These are phyloP conservation scores for Psococerastis gibbosa DNA, from an alignment of 2,888 invertebrate species.

Conservation along the genomic window DNA sequence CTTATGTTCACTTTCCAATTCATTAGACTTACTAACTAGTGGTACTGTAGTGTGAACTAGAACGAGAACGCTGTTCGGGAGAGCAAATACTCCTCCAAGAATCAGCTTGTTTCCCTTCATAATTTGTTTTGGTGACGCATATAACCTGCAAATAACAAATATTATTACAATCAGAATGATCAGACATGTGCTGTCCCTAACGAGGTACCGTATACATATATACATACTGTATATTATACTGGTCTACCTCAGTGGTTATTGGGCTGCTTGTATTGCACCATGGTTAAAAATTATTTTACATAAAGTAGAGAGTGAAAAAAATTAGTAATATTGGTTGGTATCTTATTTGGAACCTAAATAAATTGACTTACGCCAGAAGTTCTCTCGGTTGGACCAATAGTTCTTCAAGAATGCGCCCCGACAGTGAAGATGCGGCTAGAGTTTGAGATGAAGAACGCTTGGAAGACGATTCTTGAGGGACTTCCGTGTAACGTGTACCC, in stretches of 20 bases:
- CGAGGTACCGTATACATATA: no score
- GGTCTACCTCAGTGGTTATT: no score
- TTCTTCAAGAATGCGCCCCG: conserved; percentile 19
- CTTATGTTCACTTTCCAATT: conserved; percentile 14
- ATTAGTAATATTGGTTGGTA: conserved; percentile 7
- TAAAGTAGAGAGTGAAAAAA: conserved; percentile 6
- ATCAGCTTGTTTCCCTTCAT: conserved; percentile 33
- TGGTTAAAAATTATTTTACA: background rate
- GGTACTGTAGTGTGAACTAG: conserved; percentile 43
- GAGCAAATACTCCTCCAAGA: conserved; percentile 33
- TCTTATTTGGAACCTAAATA: no score
- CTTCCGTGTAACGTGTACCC: conserved; percentile 33
- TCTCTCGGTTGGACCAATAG: conserved; percentile 30
- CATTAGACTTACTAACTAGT: conserved; percentile 20
- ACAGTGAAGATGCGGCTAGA: no score
- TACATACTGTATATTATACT: no score
- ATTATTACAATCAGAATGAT: no score
- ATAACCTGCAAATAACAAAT: conserved; percentile 30
- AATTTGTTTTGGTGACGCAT: conserved; percentile 33
- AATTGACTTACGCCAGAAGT: conserved; percentile 31
- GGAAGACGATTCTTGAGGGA: no score
- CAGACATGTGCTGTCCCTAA: no score
- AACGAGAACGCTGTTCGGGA: conserved; percentile 36
- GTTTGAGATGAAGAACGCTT: no score
- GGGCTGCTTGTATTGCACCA: no score